phyloP scores from a whole-genome alignment of 2,797 vertebrate species.

The Zalophus californianus region DNA sequence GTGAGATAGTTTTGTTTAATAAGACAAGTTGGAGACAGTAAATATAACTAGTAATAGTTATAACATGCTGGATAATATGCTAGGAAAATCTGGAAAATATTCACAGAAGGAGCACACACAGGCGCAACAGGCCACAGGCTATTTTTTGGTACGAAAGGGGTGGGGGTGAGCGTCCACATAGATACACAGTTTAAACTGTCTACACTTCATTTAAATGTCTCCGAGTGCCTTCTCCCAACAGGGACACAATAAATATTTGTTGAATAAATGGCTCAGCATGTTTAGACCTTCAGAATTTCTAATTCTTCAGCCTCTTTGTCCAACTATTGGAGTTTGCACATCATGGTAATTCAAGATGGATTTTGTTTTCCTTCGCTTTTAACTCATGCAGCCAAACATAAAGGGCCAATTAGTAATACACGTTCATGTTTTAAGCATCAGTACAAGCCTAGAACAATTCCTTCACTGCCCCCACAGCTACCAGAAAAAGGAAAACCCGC shows the following conservation, averaged over 20 bases:
- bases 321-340: background rate
- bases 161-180: background rate
- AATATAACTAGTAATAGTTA: background rate
- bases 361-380: background rate
- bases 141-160: background rate
- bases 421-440: background rate
- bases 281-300: constrained; percentile 64
- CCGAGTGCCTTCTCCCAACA: background rate
- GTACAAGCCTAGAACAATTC: background rate
- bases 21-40: background rate
- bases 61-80: too few species aligned
- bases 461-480: background rate
- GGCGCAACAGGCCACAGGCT: background rate
- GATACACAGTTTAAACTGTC: background rate
- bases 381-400: background rate
- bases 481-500: background rate
- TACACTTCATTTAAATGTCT: background rate
- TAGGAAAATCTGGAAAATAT: background rate
- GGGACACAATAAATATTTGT: constrained; percentile 54
- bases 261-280: background rate
- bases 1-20: background rate
- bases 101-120: background rate
- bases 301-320: constrained; percentile 74
- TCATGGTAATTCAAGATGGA: background rate
- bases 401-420: background rate